Base-by-base conservation (phyloP, 2,888 invertebrate species). In the Cantharis rufa region DNA sequence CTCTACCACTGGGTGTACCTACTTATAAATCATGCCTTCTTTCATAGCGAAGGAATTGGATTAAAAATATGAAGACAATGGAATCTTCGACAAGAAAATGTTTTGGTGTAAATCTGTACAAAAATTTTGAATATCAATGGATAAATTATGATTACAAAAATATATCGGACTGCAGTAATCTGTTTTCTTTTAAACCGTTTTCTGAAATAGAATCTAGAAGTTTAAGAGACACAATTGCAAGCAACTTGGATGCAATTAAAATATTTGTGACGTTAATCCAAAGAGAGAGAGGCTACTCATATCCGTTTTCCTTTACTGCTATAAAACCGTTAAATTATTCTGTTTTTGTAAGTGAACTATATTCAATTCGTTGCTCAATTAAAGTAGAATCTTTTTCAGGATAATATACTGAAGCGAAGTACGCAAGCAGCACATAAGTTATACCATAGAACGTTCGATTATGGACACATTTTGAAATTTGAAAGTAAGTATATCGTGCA, bases 51-150 rank as follows among this genome's bases (percentile, higher is more conserved):
- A 63, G 66, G 64, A 66, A 72, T 28, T 72, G 72, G 72, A 5
- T 5, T 32, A 72, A 66, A 16, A 72, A 72, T 61, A 66, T 72
- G 66, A 18, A 3, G 1, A 48, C 7, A 3, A n/a, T 16, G 1
- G n/a, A 5, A 5, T 1, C 3, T 10, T 28, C 10, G 1, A 28
- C 3, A 9, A 21, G 15, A 66, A 32, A 21, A 1, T 72, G 72
- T 21, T 72, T 72, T 11, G 72, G 72, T 15, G 66, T 72, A 10
- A 61, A 72, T 48, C 11, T 72, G 15, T 18, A 7, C 13, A 13
- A 16, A 5, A 72, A 72, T 21, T 72, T 72, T 48, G 72, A 72
- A 48, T 72, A 66, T 15, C 72, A 72, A 18, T 72, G 72, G 72
- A 5, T 72, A 15, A n/a, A 64, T n/a, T 66, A 21, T 15, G 0